These are phyloP conservation scores for Ornithorhynchus anatinus DNA, from an alignment of 2,113 vertebrate species.

Conservation along the genomic window DNA sequence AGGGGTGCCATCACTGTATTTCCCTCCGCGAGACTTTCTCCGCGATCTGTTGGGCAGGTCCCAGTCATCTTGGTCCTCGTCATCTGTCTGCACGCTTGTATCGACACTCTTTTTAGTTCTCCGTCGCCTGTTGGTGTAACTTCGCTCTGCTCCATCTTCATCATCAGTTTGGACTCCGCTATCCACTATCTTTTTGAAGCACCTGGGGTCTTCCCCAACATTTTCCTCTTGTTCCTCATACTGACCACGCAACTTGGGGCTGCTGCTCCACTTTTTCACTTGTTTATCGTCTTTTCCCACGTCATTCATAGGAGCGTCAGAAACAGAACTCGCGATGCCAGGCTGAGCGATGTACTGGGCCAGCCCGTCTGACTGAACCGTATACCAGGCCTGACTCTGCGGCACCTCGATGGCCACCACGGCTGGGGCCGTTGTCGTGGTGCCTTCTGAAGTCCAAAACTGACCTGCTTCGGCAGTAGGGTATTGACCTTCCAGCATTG, in stretches of 20 bases:
- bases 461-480: constrained; percentile 81
- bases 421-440: constrained; percentile 72
- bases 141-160: constrained; percentile 88
- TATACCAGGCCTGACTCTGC: constrained; percentile 77
- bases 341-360: constrained; percentile 76
- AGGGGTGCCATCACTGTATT: constrained; percentile 74
- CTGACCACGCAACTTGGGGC: constrained; percentile 73
- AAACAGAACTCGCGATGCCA: constrained; percentile 76
- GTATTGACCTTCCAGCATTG: constrained; percentile 87
- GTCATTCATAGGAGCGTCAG: constrained; percentile 82
- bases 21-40: constrained; percentile 83
- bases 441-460: constrained; percentile 90
- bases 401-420: constrained; percentile 75
- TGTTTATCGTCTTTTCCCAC: constrained; percentile 78
- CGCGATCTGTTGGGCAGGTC: constrained; percentile 86
- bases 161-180: constrained; percentile 97
- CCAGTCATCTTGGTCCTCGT: constrained; percentile 98
- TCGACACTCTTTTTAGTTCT: constrained; percentile 88
- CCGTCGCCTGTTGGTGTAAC: constrained; percentile 81
- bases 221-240: constrained; percentile 77
- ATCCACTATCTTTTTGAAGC: constrained; percentile 87
- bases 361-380: constrained; percentile 77
- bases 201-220: constrained; percentile 66
- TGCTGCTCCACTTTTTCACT: constrained; percentile 77
- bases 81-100: constrained; percentile 92